Evolutionary conservation across 2,888 invertebrate genomes (phyloP), one percentile per base, ranked within the genome.

Genomic region (Phortica okadai): DNA sequence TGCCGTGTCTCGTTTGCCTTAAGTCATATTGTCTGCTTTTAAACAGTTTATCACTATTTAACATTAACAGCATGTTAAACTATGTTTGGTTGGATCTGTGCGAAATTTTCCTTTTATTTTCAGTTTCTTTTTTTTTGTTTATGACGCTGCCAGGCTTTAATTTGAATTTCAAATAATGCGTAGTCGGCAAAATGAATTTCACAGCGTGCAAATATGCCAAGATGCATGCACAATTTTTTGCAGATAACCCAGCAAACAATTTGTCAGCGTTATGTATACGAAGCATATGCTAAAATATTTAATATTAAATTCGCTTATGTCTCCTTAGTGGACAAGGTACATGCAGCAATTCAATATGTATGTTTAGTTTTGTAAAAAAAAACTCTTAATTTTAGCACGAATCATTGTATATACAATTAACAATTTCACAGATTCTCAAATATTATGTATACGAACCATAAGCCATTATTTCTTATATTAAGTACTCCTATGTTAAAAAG

Each of bases 101-200:
- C 56, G 7, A 56, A 56, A 56, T 56, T 56, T 56, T 56, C 56
- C 56, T 56, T 33, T 56, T 54, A n/a, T 54, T 10, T 54, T 54
- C 1, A 2, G 54, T 56, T 56, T 56, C 11, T 5, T 62, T 10
- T 21, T 62, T 62, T 62, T 7, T 16, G 25, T 25, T 25, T 62
- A 62, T 62, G 25, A n/a, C 50, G 50, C 59, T 59, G 59, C 59
- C 21, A 8, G n/a, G 59, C 2, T 3, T 59, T 42, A 33, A 66
- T 41, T 66, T 66, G 66, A 66, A 66, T 42, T 66, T 66, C 41
- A 66, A 66, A 66, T 66, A 66, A 66, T 66, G 66, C n/a, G 66
- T 66, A 66, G 66, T 41, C 42, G 41, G 14, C 66, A 41, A 66
- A 66, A 66, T 66, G 21, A 25, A 21, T 59, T 16, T 25, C 21